These are phyloP conservation scores for Conopomorpha cramerella DNA, from an alignment of 1,140 invertebrate species.

Conservation along the genomic window DNA sequence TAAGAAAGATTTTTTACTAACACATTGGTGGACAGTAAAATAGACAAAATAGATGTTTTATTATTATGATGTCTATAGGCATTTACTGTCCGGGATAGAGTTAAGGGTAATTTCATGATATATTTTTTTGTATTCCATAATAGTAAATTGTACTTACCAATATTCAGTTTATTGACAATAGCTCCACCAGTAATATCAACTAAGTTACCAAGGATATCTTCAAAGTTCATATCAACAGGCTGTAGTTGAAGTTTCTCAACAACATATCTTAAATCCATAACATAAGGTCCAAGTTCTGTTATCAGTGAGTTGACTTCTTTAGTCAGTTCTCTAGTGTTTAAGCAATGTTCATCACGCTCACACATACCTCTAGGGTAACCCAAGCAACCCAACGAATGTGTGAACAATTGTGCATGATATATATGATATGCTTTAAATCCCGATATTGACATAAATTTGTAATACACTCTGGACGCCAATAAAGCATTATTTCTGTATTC, in stretches of 20 bases:
- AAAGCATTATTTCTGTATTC: constrained; percentile 32
- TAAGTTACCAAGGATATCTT: constrained; percentile 40
- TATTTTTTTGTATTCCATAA: too few relatives aligned
- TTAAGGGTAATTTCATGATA: too few relatives aligned
- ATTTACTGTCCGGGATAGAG: too few relatives aligned
- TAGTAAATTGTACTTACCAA: constrained; percentile 28
- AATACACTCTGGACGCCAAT: constrained; percentile 36
- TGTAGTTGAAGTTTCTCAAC: constrained; percentile 24
- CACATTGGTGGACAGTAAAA: too few relatives aligned
- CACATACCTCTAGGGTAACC: constrained; percentile 33
- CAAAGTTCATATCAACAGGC: constrained; percentile 43
- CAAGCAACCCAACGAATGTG: constrained; percentile 30
- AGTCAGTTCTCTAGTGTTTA: constrained; percentile 23
- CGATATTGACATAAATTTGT: constrained; percentile 32
- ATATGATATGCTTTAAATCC: constrained; percentile 44
- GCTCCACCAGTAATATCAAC: constrained; percentile 34
- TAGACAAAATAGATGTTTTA: too few relatives aligned
- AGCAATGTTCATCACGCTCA: constrained; percentile 32
- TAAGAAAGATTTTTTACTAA: neutral
- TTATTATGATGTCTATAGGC: too few relatives aligned
- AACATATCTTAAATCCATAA: constrained; percentile 21
- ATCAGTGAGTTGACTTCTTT: constrained; percentile 32
- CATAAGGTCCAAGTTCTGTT: constrained; percentile 24
- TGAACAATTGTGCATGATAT: constrained; percentile 51
- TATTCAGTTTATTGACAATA: constrained; percentile 32